These are phyloP conservation scores for Micrasema minimum DNA, from an alignment of 1,140 invertebrate genomes.

Conservation along the genomic window DNA sequence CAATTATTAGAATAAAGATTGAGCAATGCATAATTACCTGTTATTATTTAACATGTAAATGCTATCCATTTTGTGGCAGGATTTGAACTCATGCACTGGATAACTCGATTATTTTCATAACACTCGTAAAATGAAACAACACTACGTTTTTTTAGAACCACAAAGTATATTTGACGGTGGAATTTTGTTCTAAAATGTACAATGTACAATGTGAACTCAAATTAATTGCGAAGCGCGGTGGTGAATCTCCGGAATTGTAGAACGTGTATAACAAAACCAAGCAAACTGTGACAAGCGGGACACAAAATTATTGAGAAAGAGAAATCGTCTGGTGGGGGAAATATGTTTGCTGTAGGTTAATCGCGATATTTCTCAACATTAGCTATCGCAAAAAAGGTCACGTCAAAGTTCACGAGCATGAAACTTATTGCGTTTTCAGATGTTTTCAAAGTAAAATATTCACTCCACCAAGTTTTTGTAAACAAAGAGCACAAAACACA, in stretches of 20 bases:
- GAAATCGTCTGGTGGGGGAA: slow-evolving; percentile 48
- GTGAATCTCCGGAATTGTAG: slow-evolving; percentile 4
- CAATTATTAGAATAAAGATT: slow-evolving; percentile 21
- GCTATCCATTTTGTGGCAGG: slow-evolving; percentile 44
- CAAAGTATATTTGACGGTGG: too few species aligned
- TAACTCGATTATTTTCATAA: slow-evolving; percentile 36
- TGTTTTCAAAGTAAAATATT: slow-evolving; percentile 17
- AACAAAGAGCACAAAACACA: slow-evolving; percentile 31
- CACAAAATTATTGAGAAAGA: slow-evolving; percentile 44
- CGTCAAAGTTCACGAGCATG: slow-evolving; percentile 32
- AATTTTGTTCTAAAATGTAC: too few species aligned
- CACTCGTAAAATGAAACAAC: slow-evolving; percentile 18
- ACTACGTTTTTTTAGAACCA: neutral
- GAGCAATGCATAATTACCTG: slow-evolving; percentile 40
- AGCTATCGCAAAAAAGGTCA: slow-evolving; percentile 39
- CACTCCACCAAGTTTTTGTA: neutral
- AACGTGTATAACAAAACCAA: slow-evolving; percentile 7
- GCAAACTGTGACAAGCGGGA: slow-evolving; percentile 3
- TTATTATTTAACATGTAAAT: slow-evolving; percentile 49
- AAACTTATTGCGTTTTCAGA: slow-evolving; percentile 28
- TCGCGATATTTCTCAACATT: slow-evolving; percentile 20
- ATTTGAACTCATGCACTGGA: slow-evolving; percentile 25
- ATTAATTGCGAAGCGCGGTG: neutral
- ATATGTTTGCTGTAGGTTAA: slow-evolving; percentile 31
- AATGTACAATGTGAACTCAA: too few species aligned